phyloP scores from a whole-genome alignment of 2,113 vertebrate genomes.

The Malurus cyaneus region DNA sequence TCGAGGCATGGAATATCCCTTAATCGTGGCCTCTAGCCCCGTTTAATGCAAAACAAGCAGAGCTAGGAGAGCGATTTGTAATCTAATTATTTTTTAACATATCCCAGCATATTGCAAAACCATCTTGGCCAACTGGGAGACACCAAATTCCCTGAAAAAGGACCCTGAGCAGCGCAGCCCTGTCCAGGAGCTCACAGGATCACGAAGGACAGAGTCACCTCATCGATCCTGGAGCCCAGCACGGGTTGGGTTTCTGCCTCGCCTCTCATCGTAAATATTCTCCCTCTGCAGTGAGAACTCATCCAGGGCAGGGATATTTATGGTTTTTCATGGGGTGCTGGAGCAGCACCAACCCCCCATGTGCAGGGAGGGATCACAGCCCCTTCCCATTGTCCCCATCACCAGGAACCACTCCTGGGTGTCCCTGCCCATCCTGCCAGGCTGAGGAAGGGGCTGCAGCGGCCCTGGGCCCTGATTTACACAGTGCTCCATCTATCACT shows the following conservation, averaged over 20 bases:
- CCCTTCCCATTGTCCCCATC: not conserved
- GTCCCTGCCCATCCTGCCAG: not conserved
- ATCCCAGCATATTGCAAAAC: not conserved
- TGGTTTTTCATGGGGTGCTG: not conserved
- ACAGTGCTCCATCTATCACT: slow-evolving; percentile 4
- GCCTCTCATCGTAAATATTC: slow-evolving; percentile 31
- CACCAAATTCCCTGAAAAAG: not conserved
- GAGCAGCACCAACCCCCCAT: not conserved
- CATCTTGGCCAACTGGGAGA: slow-evolving; percentile 2
- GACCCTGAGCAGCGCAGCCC: not conserved
- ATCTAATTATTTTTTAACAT: not conserved
- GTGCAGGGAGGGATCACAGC: not conserved
- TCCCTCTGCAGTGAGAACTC: not conserved
- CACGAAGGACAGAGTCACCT: not conserved
- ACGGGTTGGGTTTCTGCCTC: slow-evolving; percentile 24
- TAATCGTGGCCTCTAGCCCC: not conserved
- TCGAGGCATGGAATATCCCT: not conserved
- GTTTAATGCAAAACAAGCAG: not conserved
- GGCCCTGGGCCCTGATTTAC: slow-evolving; percentile 51
- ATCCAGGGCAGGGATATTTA: not conserved
- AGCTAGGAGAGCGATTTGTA: not conserved
- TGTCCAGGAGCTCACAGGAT: not conserved
- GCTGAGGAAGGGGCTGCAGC: not conserved
- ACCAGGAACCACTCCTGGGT: not conserved
- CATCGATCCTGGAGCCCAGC: slow-evolving; percentile 13